Percentiles rank a stretch among this genome's conserved stretches.
Evolutionary conservation across 2,888 invertebrate species (phyloP).

Genomic region (Deilephila elpenor): DNA sequence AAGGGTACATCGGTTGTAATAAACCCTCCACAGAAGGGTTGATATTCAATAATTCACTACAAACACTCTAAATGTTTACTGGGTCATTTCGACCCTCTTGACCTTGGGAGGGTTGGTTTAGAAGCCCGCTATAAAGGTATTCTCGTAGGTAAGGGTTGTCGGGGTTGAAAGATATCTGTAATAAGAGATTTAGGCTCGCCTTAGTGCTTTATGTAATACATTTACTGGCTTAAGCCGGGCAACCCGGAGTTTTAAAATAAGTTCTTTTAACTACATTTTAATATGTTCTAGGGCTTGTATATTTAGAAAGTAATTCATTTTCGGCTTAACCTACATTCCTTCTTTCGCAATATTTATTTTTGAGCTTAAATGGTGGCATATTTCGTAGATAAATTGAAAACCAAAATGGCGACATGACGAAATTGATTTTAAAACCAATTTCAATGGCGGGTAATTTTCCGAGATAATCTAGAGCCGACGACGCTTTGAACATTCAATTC

Average conservation of each 20-base stretch:
- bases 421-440: conserved; percentile 19
- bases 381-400: neutral
- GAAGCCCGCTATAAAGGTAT: conserved; percentile 6
- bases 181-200: conserved; percentile 13
- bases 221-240: neutral
- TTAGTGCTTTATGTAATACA: neutral
- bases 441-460: conserved; percentile 7
- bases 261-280: neutral
- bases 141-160: conserved; percentile 22
- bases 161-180: conserved; percentile 9
- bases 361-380: neutral
- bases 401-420: neutral
- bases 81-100: conserved; percentile 17
- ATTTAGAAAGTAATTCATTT: conserved; percentile 9
- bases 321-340: conserved; percentile 12
- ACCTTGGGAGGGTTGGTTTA: conserved; percentile 4
- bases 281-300: neutral
- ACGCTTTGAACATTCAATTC: neutral
- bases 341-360: neutral
- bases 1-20: conserved; percentile 46
- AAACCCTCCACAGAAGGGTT: conserved; percentile 37
- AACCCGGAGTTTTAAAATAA: neutral
- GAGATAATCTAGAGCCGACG: neutral
- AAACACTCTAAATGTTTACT: conserved; percentile 41
- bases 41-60: conserved; percentile 48